Base-by-base conservation (phyloP, 1,140 invertebrate genomes). In the Aphis craccivora region DNA sequence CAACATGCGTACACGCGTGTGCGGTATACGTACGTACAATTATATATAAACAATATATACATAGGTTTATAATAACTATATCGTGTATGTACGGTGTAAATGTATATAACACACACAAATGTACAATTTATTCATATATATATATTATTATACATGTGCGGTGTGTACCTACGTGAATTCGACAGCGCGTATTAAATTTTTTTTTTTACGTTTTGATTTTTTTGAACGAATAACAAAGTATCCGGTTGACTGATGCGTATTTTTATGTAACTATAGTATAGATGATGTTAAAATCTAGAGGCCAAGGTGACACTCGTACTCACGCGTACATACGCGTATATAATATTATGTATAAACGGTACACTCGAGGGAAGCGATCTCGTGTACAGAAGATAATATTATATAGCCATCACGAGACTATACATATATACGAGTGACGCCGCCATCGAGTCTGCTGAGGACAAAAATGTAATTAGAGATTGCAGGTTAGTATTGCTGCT, bases 391-490 rank as follows among this genome's bases (percentile, higher is more conserved):
- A 8, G 55, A 60, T n/a, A 67, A 67, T n/a, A 67, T n/a, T n/a
- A 67, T n/a, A 67, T n/a, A n/a, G n/a, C 14, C 60, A n/a, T 76
- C 30, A 76, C n/a, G 60, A 76, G n/a, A 76, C 60, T 14, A 3
- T 40, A 40, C 3, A 35, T 14, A 3, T 40, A 40, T 40, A 35
- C 30, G 30, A n/a, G 4, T 14, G 8, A 22, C 18, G 81, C 7
- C 81, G 83, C 40, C 83, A 25, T 84, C 40, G 9, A 84, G 83
- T 84, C 83, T 84, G 40, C 20, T 4, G 37, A 84, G 37, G 83
- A 84, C 83, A 11, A 40, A 84, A 84, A 84, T 83, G 60, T 76
- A 76, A 76, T 76, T 76, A 76, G 60, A 76, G 60, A 76, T 76
- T n/a, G 37, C 37, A 40, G n/a, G 30, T 76, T 14, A 6, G 55